Base-by-base conservation (phyloP, 2,888 invertebrate species). In the Clivina fossor region DNA sequence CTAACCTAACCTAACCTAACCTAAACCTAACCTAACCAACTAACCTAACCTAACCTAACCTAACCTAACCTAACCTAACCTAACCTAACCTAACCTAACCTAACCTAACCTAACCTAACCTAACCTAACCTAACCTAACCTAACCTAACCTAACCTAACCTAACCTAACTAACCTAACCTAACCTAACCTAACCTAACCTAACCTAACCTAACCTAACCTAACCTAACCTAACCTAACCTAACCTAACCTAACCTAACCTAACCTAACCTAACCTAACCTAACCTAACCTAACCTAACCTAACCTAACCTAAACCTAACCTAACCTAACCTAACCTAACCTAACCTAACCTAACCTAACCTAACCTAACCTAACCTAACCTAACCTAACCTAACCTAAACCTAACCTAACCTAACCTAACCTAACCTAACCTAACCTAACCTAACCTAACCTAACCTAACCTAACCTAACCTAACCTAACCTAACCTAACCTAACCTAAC, bases 291-390 rank as follows among this genome's bases (percentile, higher is more conserved):
- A 49, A 49, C 48, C 54, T 58, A 56, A 55, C 46, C 48, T 58
- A 56, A 55, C 56, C 55, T 56, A 51, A 49, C 56, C 49, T 53
- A 48, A 56, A 44, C 49, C 56, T 50, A 49, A 43, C 57, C 30
- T 30, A 30, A 30, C 30, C 30, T 30, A 30, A 30, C 30, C 30
- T 30, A 30, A 30, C n/a, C n/a, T n/a, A n/a, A n/a, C n/a, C 56
- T 50, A 49, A 56, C 44, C 55, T 41, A 44, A 48, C 32, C 57
- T 51, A 56, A 51, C 51, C 57, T 47, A 49, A 57, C 51, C 57
- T 51, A 57, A 47, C 59, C 57, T 53, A 53, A 57, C 59, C 59
- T 57, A 58, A 56, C 58, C 58, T 58, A 56, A 50, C 58, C 58
- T 58, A 51, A 56, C 58, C 58, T 50, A 56, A 56, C 58, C 56